Evolutionary conservation across 1,140 invertebrate genomes (phyloP).

Genomic region (Halesus radiatus): DNA sequence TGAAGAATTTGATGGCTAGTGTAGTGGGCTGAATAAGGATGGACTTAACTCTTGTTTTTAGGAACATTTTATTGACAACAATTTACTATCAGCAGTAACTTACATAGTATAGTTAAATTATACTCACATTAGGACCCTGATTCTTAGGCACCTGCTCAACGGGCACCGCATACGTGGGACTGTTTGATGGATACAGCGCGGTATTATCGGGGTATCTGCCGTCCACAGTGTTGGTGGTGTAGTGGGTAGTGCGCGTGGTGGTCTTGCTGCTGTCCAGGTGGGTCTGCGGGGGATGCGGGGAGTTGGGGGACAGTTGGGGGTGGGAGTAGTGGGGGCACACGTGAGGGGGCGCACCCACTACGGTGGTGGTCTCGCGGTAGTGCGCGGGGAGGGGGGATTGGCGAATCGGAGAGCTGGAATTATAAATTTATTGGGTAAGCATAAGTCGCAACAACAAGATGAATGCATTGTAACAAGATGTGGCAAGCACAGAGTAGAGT

Average conservation of each 20-base stretch:
- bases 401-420: slow-evolving; percentile 11
- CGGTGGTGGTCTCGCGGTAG: slow-evolving; percentile 26
- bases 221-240: slow-evolving; percentile 34
- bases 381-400: slow-evolving; percentile 1
- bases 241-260: slow-evolving; percentile 28
- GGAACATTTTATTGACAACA: too few relatives aligned
- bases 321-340: not conserved
- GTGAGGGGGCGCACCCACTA: not conserved
- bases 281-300: slow-evolving; percentile 55
- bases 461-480: too few relatives aligned
- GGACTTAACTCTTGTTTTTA: too few relatives aligned
- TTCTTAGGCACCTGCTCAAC: slow-evolving; percentile 23
- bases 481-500: too few relatives aligned
- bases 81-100: too few relatives aligned
- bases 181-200: not conserved
- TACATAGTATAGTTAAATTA: not conserved
- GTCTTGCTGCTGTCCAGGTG: slow-evolving; percentile 5
- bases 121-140: slow-evolving; percentile 32
- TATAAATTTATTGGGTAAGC: too few relatives aligned
- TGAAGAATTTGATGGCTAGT: too few relatives aligned
- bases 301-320: not conserved
- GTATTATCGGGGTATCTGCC: slow-evolving; percentile 38
- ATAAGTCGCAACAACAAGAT: too few relatives aligned
- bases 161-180: slow-evolving; percentile 46
- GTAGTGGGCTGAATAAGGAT: too few relatives aligned